Evolutionary conservation across 2,113 vertebrate genomes (phyloP), one percentile per base, ranked within the genome.

Genomic region (Phaethornis superciliosus): DNA sequence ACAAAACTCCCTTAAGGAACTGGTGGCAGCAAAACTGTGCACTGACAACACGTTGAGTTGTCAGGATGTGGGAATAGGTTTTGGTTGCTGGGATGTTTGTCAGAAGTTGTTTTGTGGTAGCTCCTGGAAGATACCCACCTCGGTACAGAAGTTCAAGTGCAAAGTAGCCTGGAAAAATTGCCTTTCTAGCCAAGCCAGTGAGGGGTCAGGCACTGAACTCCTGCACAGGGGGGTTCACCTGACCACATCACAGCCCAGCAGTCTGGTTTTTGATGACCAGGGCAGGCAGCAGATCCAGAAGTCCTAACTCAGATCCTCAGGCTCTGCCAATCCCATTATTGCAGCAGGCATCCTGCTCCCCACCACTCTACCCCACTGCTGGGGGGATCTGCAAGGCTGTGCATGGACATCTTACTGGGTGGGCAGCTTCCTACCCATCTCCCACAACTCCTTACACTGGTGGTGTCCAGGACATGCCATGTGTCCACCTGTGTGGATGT

Each of bases 1-100:
- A 83, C 68, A 95, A 94, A 90, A 87, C 30, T 9, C 67, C 81
- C 70, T 89, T 14, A 54, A 76, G 70, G 74, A 94, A 74, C 42
- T 0, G 3, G 75, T 72, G 69, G 67, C 23, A 62, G 81, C 13
- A 33, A 89, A 90, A 76, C 64, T 30, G 44, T 49, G 76, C 9
- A 27, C 51, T 84, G 88, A 77, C 75, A 86, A 20, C 27, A 64
- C 15, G 12, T 17, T 75, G 55, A 47, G 22, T 16, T 40, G 35
- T 81, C 65, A 67, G 89, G 44, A 56, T 65, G 62, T 64, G 80
- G 81, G 74, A 62, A 74, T 5, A 55, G 81, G 42, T 62, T 83
- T 86, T 70, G 0, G 42, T 35, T 72, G 33, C 63, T 67, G 72
- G 49, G 74, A 37, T 26, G 13, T 65, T 85, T 6, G 33, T 44